Evolutionary conservation across 2,797 vertebrate genomes (phyloP).

Genomic region (Benthosema pterotum): DNA sequence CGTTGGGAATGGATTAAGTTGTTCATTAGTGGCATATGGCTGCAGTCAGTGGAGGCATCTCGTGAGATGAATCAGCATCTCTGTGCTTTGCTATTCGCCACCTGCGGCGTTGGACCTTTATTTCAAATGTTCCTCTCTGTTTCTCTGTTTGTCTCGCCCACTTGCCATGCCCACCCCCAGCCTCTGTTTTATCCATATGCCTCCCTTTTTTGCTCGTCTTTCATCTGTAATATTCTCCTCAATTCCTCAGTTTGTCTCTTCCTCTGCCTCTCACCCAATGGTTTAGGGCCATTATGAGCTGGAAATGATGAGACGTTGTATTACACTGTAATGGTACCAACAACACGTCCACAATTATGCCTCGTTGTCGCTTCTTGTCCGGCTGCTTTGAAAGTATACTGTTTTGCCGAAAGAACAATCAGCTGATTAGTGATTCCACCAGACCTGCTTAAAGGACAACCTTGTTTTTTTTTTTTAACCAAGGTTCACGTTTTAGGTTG

Average conservation of each 20-base stretch:
- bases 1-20: no score
- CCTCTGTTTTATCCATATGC: no score
- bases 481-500: no score
- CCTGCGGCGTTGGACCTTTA: neutral
- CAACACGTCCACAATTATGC: neutral
- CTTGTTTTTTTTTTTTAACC: no score
- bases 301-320: constrained; percentile 6
- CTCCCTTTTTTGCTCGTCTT: no score
- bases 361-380: constrained; percentile 21
- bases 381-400: constrained; percentile 19
- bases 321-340: neutral
- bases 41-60: constrained; percentile 1
- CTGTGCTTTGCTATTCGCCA: neutral
- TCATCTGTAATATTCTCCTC: no score
- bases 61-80: constrained; percentile 6
- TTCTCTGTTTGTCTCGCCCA: neutral
- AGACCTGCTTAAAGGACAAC: no score
- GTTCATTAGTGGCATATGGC: constrained; percentile 26
- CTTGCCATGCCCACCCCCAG: no score
- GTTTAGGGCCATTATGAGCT: neutral
- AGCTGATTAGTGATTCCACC: constrained; percentile 18
- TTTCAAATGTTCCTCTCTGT: neutral
- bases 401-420: constrained; percentile 35
- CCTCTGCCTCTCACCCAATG: neutral
- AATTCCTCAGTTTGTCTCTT: neutral